Base-by-base conservation (phyloP, 2,113 vertebrate genomes). In the Semnornis frantzii region DNA sequence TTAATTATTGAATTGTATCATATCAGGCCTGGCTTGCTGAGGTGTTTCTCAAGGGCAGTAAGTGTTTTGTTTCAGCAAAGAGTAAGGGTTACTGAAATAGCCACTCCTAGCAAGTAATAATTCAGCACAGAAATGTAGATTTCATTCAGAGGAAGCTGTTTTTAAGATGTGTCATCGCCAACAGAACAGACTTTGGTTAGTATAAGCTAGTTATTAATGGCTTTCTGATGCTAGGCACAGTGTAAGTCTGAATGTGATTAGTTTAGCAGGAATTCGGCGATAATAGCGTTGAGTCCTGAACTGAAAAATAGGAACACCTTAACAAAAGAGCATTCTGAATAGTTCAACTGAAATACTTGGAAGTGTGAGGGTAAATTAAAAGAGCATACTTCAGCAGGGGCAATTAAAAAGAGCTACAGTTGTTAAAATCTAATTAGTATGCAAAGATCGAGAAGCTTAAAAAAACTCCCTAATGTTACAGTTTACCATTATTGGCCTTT, bases 181-280 rank as follows among this genome's bases (percentile, higher is more conserved):
- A 77, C 68, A 89, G 72, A 87, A 72, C 65, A 89, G 81, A 87
- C 42, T 82, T 94, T 15, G 24, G 78, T 91, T 85, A 33, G 91
- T 77, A 80, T 74, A 92, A 91, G 52, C 60, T 89, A 65, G 66
- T 96, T 92, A 89, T 82, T 92, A 94, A 94, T 90, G 77, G n/a
- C 52, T 93, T 92, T 89, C 91, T 94, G 64, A 94, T 87, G 66
- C 69, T 74, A 89, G 57, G 68, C 60, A 91, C 1, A 3, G 57
- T 74, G 76, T 58, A 93, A 64, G 62, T 84, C 89, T 89, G 75
- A 95, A 71, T 87, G 46, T 92, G 78, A 92, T 89, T 92, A 89
- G 91, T 60, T 89, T 70, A 80, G 68, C 55, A 93, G 71, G 87
- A 95, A 89, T 95, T 85, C 0, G 1, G 55, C 50, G 81, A 76